Conservation (phyloP, 2,113 vertebrate genomes). For the Bungarus multicinctus region DNA sequence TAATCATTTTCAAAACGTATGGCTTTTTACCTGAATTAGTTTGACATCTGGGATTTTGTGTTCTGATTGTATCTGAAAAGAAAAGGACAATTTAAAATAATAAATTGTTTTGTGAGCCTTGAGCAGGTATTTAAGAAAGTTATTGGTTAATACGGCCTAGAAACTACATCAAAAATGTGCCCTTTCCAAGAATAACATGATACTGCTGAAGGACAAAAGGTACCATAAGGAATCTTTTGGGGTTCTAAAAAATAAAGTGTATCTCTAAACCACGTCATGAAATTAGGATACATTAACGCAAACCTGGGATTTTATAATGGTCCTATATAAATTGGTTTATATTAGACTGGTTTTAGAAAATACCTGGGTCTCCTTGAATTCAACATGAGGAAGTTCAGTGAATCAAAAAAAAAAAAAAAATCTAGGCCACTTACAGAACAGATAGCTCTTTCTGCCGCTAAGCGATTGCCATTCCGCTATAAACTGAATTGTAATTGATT, state of each 20-base stretch:
- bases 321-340: neutral
- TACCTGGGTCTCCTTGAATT: neutral
- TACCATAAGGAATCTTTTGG: neutral
- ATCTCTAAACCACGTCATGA: neutral
- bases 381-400: neutral
- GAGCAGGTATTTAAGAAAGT: neutral
- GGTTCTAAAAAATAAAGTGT: neutral
- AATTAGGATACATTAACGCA: neutral
- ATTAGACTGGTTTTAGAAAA: neutral
- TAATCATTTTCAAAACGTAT: neutral
- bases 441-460: neutral
- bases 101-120: neutral
- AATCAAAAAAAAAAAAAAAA: neutral
- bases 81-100: conserved; percentile 1
- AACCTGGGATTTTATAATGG: neutral
- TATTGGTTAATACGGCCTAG: neutral
- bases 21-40: conserved; percentile 82
- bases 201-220: neutral
- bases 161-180: neutral
- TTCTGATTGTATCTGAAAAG: conserved; percentile 74
- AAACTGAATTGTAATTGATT: neutral
- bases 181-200: neutral
- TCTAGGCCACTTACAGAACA: neutral
- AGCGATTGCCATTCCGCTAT: neutral
- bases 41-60: conserved; percentile 70